A percentile compares a stretch with the other conserved stretches of the same genome.
phyloP scores from a whole-genome alignment of 2,888 invertebrate species.

The Diploptera punctata region DNA sequence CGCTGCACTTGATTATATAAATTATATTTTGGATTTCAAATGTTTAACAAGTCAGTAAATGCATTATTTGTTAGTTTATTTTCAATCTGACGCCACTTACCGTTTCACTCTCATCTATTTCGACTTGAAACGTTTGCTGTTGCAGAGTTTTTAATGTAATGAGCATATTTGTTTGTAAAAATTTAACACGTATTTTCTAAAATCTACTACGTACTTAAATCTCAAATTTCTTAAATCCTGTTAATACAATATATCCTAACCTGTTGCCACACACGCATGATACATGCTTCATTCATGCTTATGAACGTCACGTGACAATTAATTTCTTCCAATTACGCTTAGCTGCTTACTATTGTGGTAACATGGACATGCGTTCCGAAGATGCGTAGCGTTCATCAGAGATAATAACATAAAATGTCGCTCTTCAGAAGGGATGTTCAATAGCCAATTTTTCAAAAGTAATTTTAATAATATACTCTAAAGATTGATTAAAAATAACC shows the following conservation, averaged over 20 bases:
- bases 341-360: constrained; percentile 73
- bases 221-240: too few relatives aligned
- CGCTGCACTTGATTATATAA: neutral
- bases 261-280: too few relatives aligned
- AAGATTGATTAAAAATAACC: too few relatives aligned
- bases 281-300: too few relatives aligned
- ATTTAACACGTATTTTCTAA: neutral
- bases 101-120: constrained; percentile 82
- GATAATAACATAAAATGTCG: too few relatives aligned
- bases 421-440: too few relatives aligned
- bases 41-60: neutral
- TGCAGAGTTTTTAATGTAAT: constrained; percentile 92
- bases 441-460: too few relatives aligned
- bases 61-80: neutral
- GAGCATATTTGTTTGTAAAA: constrained; percentile 65
- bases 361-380: too few relatives aligned
- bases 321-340: too few relatives aligned
- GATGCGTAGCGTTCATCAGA: too few relatives aligned
- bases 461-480: too few relatives aligned
- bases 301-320: neutral
- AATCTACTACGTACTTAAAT: neutral
- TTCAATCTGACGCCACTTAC: constrained; percentile 61
- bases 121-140: constrained; percentile 90
- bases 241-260: too few relatives aligned
- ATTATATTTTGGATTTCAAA: neutral